Conservation (phyloP, 2,888 invertebrate species). For the Drosophila acutilabella region DNA sequence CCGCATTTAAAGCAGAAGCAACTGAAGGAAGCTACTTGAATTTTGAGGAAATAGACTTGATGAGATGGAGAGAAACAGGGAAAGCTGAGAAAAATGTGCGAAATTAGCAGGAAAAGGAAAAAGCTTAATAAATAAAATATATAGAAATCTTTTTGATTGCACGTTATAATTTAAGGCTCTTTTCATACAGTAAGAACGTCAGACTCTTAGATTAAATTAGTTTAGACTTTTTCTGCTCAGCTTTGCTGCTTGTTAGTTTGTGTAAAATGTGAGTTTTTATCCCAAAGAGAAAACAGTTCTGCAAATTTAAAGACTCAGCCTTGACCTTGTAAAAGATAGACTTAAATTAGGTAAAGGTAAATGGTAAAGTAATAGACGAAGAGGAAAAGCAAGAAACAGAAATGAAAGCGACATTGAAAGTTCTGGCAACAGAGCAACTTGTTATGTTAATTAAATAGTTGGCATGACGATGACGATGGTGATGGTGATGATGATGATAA, state of each 20-base stretch:
- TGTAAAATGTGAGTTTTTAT: too few relatives aligned
- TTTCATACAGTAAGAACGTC: too few relatives aligned
- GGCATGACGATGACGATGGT: conserved; percentile 1
- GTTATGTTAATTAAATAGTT: conserved; percentile 48
- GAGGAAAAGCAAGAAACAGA: not conserved
- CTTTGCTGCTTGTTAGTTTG: too few relatives aligned
- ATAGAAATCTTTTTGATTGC: too few relatives aligned
- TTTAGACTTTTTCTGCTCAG: too few relatives aligned
- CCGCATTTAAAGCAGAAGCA: not conserved
- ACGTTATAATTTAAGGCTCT: too few relatives aligned
- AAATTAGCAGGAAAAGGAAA: not conserved
- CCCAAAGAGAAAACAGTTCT: not conserved
- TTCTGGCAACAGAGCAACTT: conserved; percentile 20
- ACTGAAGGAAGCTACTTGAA: not conserved
- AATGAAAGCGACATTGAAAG: conserved; percentile 5
- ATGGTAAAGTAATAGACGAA: not conserved
- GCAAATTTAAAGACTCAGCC: conserved; percentile 8
- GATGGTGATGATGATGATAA: conserved; percentile 19
- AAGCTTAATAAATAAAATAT: not conserved
- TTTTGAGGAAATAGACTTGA: not conserved
- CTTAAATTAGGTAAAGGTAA: not conserved
- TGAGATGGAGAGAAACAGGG: not conserved
- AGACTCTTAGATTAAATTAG: too few relatives aligned
- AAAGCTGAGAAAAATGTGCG: not conserved
- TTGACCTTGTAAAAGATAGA: conserved; percentile 26